Conservation (phyloP, 2,888 invertebrate species). For the Lasiommata megera region DNA sequence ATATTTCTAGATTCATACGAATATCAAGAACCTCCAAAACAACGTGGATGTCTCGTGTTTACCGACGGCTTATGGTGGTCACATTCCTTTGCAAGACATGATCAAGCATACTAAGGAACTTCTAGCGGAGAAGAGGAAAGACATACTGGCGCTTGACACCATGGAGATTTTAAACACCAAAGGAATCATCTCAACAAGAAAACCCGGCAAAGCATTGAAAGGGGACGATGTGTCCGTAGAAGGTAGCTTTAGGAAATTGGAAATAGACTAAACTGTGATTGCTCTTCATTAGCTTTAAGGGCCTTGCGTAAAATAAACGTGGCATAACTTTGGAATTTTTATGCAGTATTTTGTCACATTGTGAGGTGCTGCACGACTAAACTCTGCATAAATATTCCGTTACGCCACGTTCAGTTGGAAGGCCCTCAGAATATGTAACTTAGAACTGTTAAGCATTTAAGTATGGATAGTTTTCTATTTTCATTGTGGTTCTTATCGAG, state of each 20-base stretch:
- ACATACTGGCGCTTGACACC: slow-evolving; percentile 81
- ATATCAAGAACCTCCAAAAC: slow-evolving; percentile 81
- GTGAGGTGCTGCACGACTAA: too few species aligned
- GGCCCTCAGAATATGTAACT: too few species aligned
- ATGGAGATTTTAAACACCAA: slow-evolving; percentile 84
- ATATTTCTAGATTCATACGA: slow-evolving; percentile 78
- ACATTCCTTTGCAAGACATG: slow-evolving; percentile 86
- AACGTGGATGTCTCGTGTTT: slow-evolving; percentile 83
- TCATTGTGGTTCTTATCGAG: too few species aligned
- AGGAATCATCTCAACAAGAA: slow-evolving; percentile 69
- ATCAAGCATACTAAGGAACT: slow-evolving; percentile 85
- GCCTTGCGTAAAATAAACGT: too few species aligned
- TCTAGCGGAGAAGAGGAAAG: slow-evolving; percentile 80
- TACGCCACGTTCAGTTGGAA: too few species aligned
- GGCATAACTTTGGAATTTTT: too few species aligned
- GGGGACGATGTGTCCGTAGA: slow-evolving; percentile 59
- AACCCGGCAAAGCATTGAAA: slow-evolving; percentile 46
- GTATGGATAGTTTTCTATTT: too few species aligned
- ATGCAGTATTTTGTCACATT: too few species aligned
- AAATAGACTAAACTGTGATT: slow-evolving; percentile 78
- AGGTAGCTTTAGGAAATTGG: slow-evolving; percentile 86
- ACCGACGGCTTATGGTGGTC: slow-evolving; percentile 87
- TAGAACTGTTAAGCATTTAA: too few species aligned
- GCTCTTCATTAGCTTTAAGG: too few species aligned
- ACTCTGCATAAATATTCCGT: too few species aligned